These are phyloP conservation scores for Xenopus petersii DNA, from an alignment of 2,797 vertebrate species.

Conservation along the genomic window DNA sequence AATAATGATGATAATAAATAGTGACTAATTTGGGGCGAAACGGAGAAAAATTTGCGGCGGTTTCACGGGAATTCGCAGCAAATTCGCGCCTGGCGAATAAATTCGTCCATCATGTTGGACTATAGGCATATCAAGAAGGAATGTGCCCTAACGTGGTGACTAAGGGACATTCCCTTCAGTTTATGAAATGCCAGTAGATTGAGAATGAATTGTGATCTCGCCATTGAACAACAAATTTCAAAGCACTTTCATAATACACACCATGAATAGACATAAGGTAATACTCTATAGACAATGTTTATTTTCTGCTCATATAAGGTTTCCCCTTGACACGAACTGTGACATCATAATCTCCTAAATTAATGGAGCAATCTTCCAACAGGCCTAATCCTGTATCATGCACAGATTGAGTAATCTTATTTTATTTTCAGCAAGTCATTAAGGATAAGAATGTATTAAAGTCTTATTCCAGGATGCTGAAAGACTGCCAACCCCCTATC, in stretches of 20 bases:
- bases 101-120: too few relatives aligned
- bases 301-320: background rate
- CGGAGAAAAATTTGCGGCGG: too few relatives aligned
- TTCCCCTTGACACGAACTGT: slow-evolving; percentile 16
- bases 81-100: too few relatives aligned
- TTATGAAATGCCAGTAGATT: background rate
- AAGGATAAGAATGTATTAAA: slow-evolving; percentile 23
- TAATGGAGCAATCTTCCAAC: slow-evolving; percentile 7
- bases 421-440: slow-evolving; percentile 36
- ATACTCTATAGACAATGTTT: background rate
- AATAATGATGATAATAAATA: too few relatives aligned
- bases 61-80: too few relatives aligned
- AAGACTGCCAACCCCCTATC: slow-evolving; percentile 23
- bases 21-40: too few relatives aligned
- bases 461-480: slow-evolving; percentile 20
- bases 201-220: background rate
- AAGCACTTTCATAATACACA: background rate
- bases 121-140: too few relatives aligned
- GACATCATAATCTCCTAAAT: slow-evolving; percentile 32
- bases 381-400: slow-evolving; percentile 15
- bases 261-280: too few relatives aligned
- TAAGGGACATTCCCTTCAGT: too few relatives aligned
- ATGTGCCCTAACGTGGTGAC: too few relatives aligned
- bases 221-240: background rate
- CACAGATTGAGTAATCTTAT: slow-evolving; percentile 20